phyloP scores from a whole-genome alignment of 2,113 vertebrate genomes.

The Rhineura floridana region DNA sequence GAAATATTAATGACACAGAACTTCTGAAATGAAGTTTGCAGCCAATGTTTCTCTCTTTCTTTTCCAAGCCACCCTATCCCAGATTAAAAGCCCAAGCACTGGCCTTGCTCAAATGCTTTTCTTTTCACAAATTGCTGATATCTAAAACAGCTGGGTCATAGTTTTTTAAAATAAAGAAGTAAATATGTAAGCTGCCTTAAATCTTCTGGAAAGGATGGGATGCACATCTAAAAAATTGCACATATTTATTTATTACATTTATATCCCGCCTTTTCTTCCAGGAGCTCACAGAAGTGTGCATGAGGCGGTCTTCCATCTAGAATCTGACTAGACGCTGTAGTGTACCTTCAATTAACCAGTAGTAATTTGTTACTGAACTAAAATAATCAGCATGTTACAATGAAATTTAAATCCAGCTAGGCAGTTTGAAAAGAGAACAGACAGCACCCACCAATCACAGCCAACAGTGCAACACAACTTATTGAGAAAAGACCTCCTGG shows the following conservation, averaged over 20 bases:
- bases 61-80: not conserved
- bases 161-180: not conserved
- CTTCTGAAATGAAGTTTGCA: no score
- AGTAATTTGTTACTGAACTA: not conserved
- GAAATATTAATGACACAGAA: not conserved
- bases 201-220: not conserved
- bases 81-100: not conserved
- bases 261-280: not conserved
- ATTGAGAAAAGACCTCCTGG: not conserved
- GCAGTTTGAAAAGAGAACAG: not conserved
- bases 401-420: not conserved
- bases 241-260: not conserved
- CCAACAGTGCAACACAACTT: not conserved
- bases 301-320: not conserved
- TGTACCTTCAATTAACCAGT: not conserved
- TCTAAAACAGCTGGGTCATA: not conserved
- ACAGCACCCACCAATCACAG: not conserved
- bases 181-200: not conserved
- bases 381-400: not conserved
- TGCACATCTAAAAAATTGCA: not conserved
- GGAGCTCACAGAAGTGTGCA: not conserved
- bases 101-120: not conserved
- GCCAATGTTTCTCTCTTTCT: not conserved
- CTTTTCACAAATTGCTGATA: not conserved
- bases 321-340: not conserved